Conservation (phyloP, 1,140 invertebrate genomes). For the Platorchestia sp. region DNA sequence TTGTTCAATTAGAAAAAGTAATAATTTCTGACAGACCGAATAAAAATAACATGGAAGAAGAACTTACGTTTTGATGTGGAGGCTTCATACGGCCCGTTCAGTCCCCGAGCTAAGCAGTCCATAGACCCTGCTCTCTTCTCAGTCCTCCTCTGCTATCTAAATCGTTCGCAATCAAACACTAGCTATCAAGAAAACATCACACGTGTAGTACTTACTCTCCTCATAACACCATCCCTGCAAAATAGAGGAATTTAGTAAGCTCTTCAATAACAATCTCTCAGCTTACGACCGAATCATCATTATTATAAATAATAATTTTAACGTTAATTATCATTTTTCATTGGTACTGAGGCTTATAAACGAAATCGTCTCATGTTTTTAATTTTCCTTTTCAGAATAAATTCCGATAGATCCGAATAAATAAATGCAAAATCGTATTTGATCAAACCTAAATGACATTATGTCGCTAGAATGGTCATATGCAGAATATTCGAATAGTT, state of each 20-base stretch:
- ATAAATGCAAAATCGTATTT: too few relatives aligned
- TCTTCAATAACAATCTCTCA: background rate
- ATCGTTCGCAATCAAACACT: background rate
- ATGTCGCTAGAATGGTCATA: too few relatives aligned
- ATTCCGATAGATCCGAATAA: too few relatives aligned
- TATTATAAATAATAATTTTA: too few relatives aligned
- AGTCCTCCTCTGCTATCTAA: background rate
- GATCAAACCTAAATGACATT: too few relatives aligned
- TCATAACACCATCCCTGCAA: background rate
- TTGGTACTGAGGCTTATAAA: too few relatives aligned
- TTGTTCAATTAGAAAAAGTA: background rate
- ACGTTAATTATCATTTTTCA: too few relatives aligned
- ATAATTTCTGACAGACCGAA: background rate
- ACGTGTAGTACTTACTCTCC: background rate
- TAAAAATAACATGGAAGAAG: background rate
- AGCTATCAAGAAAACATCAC: constrained; percentile 1
- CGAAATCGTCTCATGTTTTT: background rate
- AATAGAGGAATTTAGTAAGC: background rate
- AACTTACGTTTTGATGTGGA: background rate
- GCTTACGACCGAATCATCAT: background rate
- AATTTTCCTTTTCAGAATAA: too few relatives aligned
- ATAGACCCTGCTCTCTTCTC: background rate
- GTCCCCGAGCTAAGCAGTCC: background rate
- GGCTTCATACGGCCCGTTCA: background rate
- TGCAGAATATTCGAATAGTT: too few relatives aligned